Evolutionary conservation across 2,113 vertebrate genomes (phyloP).

Genomic region (Lepidothrix coronata): DNA sequence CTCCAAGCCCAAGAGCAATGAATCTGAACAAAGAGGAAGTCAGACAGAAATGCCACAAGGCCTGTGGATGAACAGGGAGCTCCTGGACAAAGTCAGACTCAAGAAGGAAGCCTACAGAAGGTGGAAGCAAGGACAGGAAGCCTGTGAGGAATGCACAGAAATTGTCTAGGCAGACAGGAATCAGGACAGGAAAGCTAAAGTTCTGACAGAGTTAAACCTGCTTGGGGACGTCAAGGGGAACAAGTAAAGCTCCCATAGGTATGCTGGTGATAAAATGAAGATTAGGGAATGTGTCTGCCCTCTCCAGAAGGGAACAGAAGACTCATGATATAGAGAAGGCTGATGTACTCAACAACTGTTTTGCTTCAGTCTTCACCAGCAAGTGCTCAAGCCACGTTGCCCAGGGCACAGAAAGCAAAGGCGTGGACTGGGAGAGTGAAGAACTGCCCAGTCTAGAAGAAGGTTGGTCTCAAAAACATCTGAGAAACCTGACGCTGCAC

Average conservation of each 20-base stretch:
- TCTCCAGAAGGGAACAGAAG: not conserved
- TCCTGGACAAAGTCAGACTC: not conserved
- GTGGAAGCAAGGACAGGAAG: not conserved
- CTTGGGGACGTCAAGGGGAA: not conserved
- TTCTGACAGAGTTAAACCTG: not conserved
- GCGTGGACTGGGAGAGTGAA: not conserved
- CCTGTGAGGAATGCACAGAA: not conserved
- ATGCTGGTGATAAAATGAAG: rapidly evolving
- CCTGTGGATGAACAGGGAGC: not conserved
- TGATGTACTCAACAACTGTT: not conserved
- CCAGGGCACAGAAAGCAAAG: not conserved
- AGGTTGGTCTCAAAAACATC: not conserved
- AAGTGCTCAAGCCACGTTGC: too few species aligned
- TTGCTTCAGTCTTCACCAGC: not conserved
- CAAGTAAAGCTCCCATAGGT: not conserved
- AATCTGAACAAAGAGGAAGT: not conserved
- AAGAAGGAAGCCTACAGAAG: not conserved
- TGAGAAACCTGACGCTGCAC: not conserved
- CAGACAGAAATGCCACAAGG: not conserved
- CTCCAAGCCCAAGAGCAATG: not conserved
- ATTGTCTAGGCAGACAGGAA: not conserved
- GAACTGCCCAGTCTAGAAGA: not conserved
- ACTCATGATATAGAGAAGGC: not conserved
- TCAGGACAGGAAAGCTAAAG: not conserved
- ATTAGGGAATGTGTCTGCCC: not conserved